Evolutionary conservation across 2,888 invertebrate genomes (phyloP).

Genomic region (Mesorhabditis sp.): DNA sequence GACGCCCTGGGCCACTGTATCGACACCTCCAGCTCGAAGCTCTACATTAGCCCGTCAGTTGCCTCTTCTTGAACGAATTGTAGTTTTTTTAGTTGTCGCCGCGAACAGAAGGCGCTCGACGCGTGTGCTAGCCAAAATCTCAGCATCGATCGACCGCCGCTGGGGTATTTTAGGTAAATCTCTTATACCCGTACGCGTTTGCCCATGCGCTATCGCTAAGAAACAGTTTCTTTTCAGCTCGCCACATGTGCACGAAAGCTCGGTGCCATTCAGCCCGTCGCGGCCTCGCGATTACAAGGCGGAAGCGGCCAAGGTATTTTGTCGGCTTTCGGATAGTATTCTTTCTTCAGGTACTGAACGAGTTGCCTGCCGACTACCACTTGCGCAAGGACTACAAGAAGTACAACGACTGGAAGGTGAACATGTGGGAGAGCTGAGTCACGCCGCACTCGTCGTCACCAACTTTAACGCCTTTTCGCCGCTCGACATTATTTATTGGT

Average conservation of each 20-base stretch:
- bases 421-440: neutral
- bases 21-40: constrained; percentile 43
- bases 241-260: constrained; percentile 65
- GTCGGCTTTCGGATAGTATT: no score
- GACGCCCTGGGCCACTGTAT: constrained; percentile 48
- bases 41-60: constrained; percentile 43
- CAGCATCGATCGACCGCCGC: constrained; percentile 74
- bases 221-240: neutral
- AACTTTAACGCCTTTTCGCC: no score
- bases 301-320: constrained; percentile 50
- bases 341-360: constrained; percentile 21
- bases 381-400: constrained; percentile 47
- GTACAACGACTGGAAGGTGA: constrained; percentile 47
- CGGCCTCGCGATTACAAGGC: constrained; percentile 54
- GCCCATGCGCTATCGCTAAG: no score
- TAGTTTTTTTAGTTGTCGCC: constrained; percentile 70
- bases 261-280: constrained; percentile 20
- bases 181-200: neutral
- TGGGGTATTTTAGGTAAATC: constrained; percentile 73
- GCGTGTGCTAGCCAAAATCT: constrained; percentile 79
- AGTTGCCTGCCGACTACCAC: constrained; percentile 46
- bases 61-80: neutral
- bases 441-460: no score
- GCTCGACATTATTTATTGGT: no score
- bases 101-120: constrained; percentile 79